These are phyloP conservation scores for Sebastes umbrosus DNA, from an alignment of 2,797 vertebrate species.

Conservation along the genomic window DNA sequence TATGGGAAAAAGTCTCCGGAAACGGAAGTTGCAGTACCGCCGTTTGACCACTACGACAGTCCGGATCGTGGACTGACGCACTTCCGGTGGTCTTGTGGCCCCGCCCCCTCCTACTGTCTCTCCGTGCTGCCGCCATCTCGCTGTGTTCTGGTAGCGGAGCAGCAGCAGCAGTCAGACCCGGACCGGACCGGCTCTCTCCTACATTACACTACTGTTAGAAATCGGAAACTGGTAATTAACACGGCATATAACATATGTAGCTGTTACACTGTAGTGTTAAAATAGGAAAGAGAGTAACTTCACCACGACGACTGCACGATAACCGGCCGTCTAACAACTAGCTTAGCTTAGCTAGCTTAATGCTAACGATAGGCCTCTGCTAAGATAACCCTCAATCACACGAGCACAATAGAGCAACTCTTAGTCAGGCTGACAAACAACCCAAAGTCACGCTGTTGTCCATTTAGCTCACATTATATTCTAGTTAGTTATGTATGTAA, in stretches of 20 bases:
- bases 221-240: constrained; percentile 65
- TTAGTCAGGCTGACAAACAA: background rate
- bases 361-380: constrained; percentile 41
- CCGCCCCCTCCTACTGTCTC: background rate
- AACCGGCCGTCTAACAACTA: background rate
- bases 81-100: background rate
- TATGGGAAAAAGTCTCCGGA: too few species aligned
- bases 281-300: background rate
- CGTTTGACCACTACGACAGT: too few species aligned
- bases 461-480: background rate
- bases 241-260: background rate
- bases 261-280: background rate
- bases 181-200: background rate
- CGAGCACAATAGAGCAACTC: accelerated
- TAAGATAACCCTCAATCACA: background rate
- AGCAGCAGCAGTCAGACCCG: background rate
- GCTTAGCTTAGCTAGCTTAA: background rate
- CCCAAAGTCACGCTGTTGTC: background rate
- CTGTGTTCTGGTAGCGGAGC: background rate
- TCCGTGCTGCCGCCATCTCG: constrained; percentile 59
- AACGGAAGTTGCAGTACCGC: too few species aligned
- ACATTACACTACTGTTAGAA: constrained; percentile 20
- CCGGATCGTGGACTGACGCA: too few species aligned
- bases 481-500: too few species aligned
- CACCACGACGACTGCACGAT: background rate